Evolutionary conservation across 2,113 vertebrate species (phyloP).

Genomic region (Pandion haliaetus): DNA sequence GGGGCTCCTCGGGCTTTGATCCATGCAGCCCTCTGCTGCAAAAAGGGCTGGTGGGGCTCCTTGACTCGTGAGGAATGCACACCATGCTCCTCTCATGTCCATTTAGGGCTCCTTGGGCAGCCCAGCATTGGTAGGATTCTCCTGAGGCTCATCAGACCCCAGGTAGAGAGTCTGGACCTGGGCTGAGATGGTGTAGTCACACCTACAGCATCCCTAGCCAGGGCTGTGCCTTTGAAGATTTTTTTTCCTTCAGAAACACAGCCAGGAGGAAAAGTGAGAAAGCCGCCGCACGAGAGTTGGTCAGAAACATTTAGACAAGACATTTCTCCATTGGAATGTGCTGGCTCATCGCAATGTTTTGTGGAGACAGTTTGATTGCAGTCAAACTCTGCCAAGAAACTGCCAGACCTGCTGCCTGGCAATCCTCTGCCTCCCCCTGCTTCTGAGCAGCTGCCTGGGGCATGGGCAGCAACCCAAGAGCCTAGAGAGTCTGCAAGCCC

Average conservation of each 20-base stretch:
- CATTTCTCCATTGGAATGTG: conserved; percentile 66
- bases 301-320: conserved; percentile 65
- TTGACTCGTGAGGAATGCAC: background rate
- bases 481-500: background rate
- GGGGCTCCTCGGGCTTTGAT: background rate
- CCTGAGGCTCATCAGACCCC: background rate
- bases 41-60: background rate
- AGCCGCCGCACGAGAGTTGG: conserved; percentile 30
- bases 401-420: conserved; percentile 62
- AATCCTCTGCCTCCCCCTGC: background rate
- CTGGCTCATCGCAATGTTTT: conserved; percentile 50
- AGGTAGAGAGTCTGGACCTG: background rate
- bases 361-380: conserved; percentile 35
- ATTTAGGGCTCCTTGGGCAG: background rate
- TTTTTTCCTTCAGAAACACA: conserved; percentile 31
- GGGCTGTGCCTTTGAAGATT: background rate
- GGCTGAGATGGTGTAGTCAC: background rate
- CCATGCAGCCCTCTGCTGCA: background rate
- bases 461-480: conserved; percentile 2
- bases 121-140: background rate
- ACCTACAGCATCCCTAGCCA: conserved; percentile 6
- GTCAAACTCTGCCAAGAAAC: conserved; percentile 14
- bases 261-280: conserved; percentile 46
- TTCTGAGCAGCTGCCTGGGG: conserved; percentile 42
- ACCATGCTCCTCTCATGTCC: rapidly evolving